phyloP scores from a whole-genome alignment of 2,797 vertebrate genomes.

The Gallinago solitaria region DNA sequence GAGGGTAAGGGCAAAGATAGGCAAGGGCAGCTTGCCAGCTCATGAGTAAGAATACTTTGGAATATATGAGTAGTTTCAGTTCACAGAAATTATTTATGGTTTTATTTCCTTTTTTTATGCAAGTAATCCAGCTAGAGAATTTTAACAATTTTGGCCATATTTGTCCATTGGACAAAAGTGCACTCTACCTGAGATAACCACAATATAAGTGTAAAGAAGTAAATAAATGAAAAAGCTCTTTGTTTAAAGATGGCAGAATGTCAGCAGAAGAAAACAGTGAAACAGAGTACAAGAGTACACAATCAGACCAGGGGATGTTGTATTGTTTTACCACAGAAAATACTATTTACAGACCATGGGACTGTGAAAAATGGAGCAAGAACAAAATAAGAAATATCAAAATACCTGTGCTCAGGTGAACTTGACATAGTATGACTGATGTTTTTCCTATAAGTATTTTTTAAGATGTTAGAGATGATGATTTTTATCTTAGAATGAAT shows the following conservation, averaged over 20 bases:
- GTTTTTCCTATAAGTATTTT: background rate
- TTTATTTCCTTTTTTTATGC: background rate
- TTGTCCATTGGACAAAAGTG: background rate
- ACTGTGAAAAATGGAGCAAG: background rate
- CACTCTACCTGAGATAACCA: background rate
- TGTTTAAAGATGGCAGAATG: background rate
- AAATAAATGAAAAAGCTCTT: background rate
- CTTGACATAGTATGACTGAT: background rate
- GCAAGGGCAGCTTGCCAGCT: background rate
- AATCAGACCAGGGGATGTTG: background rate
- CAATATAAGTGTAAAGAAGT: background rate
- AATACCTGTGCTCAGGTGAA: background rate
- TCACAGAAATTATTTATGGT: background rate
- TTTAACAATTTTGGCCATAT: background rate
- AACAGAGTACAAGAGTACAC: background rate
- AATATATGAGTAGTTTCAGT: background rate
- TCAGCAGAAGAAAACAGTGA: background rate
- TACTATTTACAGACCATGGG: background rate
- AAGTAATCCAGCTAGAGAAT: background rate
- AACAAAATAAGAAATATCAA: background rate
- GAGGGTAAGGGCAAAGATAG: background rate
- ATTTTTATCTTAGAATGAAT: background rate
- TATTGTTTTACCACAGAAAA: background rate
- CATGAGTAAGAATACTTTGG: background rate
- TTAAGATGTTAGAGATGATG: background rate